Conservation (phyloP, 2,113 vertebrate genomes). For the Perca fluviatilis region DNA sequence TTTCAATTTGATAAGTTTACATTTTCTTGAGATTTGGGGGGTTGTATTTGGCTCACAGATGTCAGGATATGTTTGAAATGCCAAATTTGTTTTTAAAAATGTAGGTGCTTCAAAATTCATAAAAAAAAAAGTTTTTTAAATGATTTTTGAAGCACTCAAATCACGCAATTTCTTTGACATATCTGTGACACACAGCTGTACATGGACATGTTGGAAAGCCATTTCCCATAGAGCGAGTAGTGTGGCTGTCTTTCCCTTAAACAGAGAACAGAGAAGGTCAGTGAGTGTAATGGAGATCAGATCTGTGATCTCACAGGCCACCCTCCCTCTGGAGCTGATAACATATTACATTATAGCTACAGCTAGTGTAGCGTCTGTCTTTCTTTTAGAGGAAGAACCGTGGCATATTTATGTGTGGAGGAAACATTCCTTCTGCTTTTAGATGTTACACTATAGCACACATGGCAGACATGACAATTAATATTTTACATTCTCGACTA, state of each 20-base stretch:
- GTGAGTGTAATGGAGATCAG: constrained; percentile 14
- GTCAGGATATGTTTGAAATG: constrained; percentile 56
- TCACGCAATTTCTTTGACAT: background rate
- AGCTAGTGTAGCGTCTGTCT: background rate
- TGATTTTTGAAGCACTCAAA: constrained; percentile 1
- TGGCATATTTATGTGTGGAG: constrained; percentile 4
- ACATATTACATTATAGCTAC: background rate
- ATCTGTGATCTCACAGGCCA: constrained; percentile 22
- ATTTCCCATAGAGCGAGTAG: constrained; percentile 3
- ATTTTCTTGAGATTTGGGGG: constrained; percentile 42
- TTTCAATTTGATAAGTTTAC: constrained; percentile 40
- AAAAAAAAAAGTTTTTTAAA: background rate
- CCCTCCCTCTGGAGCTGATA: constrained; percentile 1
- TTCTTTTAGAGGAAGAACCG: background rate
- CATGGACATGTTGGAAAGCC: background rate
- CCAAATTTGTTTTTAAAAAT: constrained; percentile 58
- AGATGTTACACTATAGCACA: constrained; percentile 1
- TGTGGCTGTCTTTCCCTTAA: constrained; percentile 14
- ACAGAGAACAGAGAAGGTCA: constrained; percentile 32
- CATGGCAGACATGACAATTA: constrained; percentile 45
- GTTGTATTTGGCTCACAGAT: constrained; percentile 36
- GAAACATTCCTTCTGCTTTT: constrained; percentile 1
- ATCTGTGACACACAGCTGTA: constrained; percentile 13
- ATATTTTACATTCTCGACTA: constrained; percentile 6
- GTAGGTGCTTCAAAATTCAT: background rate